A percentile compares a stretch with the other conserved stretches of the same genome.
These are phyloP conservation scores for Anolis sagrei DNA, from an alignment of 2,113 vertebrate genomes.

Conservation along the genomic window DNA sequence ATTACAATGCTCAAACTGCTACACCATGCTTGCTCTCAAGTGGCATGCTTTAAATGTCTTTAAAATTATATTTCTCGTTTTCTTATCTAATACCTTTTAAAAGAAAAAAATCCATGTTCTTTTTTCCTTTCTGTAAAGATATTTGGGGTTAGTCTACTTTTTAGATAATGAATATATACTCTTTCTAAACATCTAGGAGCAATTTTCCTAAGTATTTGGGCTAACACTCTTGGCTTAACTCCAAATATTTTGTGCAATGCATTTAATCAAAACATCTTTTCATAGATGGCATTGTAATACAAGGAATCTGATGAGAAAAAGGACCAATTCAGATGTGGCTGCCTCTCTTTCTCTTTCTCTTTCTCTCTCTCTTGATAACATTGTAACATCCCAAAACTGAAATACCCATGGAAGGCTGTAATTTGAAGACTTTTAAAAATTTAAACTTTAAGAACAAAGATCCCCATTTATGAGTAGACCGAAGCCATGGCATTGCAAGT, in stretches of 20 bases:
- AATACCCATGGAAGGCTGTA: background rate
- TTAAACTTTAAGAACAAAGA: no score
- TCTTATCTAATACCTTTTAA: background rate
- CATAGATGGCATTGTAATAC: background rate
- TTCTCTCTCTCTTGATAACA: no score
- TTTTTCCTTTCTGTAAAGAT: no score
- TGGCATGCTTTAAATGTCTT: conserved; percentile 15
- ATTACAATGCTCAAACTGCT: no score
- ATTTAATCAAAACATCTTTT: no score
- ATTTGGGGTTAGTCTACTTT: background rate
- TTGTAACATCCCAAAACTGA: background rate
- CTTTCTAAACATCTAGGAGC: background rate
- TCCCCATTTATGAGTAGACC: no score
- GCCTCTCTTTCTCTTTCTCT: no score
- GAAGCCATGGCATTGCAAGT: no score
- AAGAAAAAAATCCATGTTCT: background rate
- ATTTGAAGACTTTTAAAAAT: background rate
- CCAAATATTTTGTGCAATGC: background rate
- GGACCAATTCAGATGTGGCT: background rate
- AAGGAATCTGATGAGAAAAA: background rate
- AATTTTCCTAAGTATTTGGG: background rate
- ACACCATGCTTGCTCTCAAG: no score
- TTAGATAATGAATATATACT: background rate
- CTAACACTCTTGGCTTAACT: background rate
- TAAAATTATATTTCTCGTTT: background rate